These are phyloP conservation scores for Drosophila quinaria DNA, from an alignment of 2,888 invertebrate species.

Conservation along the genomic window DNA sequence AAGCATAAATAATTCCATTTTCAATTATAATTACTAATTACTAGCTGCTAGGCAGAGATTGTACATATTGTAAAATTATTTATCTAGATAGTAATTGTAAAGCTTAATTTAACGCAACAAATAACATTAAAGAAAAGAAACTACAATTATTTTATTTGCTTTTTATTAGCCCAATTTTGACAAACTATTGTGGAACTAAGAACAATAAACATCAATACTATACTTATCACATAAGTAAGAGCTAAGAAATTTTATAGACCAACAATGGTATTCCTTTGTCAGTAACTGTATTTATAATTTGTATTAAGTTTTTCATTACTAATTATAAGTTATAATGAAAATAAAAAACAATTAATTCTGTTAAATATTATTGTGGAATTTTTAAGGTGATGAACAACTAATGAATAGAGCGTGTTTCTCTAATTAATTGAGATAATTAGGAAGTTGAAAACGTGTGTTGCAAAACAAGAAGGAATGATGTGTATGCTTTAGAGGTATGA, in stretches of 20 bases:
- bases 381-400: background rate
- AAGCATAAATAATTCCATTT: slow-evolving; percentile 39
- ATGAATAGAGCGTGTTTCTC: background rate
- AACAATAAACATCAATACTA: slow-evolving; percentile 3
- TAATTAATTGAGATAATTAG: background rate
- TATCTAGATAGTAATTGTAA: slow-evolving; percentile 45
- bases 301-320: background rate
- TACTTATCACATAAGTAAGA: slow-evolving; percentile 9
- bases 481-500: background rate
- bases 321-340: background rate
- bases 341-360: background rate
- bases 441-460: background rate
- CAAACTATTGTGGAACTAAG: slow-evolving; percentile 2
- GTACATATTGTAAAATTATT: slow-evolving; percentile 54
- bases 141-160: background rate
- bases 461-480: background rate
- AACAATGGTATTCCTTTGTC: background rate
- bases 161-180: background rate
- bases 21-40: background rate
- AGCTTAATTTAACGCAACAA: background rate
- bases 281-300: background rate
- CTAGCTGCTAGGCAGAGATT: slow-evolving; percentile 64
- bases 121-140: background rate
- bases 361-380: background rate
- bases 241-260: slow-evolving; percentile 1